Evolutionary conservation across 1,140 invertebrate genomes (phyloP).

Genomic region (Trichogramma pretiosum): DNA sequence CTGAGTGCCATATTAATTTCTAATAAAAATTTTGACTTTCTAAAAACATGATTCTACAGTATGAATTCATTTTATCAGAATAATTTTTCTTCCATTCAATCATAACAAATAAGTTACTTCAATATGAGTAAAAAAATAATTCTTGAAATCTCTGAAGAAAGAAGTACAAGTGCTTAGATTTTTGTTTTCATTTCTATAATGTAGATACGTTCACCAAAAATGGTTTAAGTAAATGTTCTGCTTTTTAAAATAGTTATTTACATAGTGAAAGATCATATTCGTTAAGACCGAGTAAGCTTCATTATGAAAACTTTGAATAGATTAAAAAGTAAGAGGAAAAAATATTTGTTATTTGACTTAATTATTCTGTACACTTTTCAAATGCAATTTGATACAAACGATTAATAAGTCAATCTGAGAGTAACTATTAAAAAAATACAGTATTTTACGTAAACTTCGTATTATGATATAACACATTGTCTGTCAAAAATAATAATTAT

Average conservation of each 20-base stretch:
- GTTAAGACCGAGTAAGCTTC: neutral
- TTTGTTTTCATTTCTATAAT: slow-evolving; percentile 1
- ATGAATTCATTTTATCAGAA: neutral
- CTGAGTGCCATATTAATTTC: slow-evolving; percentile 10
- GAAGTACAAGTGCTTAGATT: slow-evolving; percentile 13
- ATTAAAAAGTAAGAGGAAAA: neutral
- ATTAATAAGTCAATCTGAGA: neutral
- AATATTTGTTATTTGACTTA: neutral
- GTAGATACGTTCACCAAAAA: neutral
- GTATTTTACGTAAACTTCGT: slow-evolving; percentile 12
- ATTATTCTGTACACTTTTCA: slow-evolving; percentile 1
- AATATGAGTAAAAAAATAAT: slow-evolving; percentile 10
- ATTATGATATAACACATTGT: slow-evolving; percentile 3
- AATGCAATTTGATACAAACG: slow-evolving; percentile 9
- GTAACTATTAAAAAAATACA: slow-evolving; percentile 6
- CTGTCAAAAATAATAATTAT: slow-evolving; percentile 1
- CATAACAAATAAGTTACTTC: neutral
- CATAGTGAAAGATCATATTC: slow-evolving; percentile 1
- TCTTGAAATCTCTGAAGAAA: slow-evolving; percentile 4
- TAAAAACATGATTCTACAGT: neutral
- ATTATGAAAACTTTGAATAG: neutral
- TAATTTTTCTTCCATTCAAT: neutral
- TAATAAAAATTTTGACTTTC: slow-evolving; percentile 4
- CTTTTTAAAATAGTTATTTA: slow-evolving; percentile 4
- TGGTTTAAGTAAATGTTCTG: slow-evolving; percentile 5